Percentiles rank a stretch among this genome's conserved stretches.
Conservation (phyloP, 2,888 invertebrate species). For the Siphonodentalium dalli region DNA sequence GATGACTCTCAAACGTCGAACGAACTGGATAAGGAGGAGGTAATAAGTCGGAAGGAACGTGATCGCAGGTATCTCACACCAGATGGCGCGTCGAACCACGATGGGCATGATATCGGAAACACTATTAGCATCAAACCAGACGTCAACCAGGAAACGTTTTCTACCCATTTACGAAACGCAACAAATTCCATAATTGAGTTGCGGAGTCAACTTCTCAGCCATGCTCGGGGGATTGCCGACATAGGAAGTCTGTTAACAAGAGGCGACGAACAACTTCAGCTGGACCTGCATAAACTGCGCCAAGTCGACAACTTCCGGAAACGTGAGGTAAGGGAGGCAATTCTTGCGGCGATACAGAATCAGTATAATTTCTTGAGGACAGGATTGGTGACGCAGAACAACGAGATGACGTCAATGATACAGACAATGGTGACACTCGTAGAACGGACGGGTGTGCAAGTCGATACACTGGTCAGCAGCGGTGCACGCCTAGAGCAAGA, state of each 20-base stretch:
- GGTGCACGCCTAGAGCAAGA: neutral
- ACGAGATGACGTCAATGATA: slow-evolving; percentile 42
- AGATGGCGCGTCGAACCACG: too few relatives aligned
- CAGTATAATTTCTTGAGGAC: slow-evolving; percentile 51
- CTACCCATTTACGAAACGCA: too few relatives aligned
- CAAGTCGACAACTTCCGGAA: slow-evolving; percentile 32
- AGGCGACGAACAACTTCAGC: slow-evolving; percentile 38
- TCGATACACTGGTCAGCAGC: slow-evolving; percentile 17
- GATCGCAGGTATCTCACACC: too few relatives aligned
- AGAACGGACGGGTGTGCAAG: slow-evolving; percentile 14
- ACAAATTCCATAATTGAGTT: too few relatives aligned
- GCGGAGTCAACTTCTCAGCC: too few relatives aligned
- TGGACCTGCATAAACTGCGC: slow-evolving; percentile 39
- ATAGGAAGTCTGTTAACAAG: slow-evolving; percentile 35
- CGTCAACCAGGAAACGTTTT: too few relatives aligned
- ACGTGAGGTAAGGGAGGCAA: slow-evolving; percentile 37
- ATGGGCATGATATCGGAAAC: too few relatives aligned
- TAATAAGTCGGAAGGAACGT: too few relatives aligned
- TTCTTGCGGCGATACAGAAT: slow-evolving; percentile 47
- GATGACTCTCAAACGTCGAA: too few relatives aligned
- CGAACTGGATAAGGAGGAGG: too few relatives aligned
- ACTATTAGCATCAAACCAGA: too few relatives aligned
- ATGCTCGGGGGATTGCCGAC: too few relatives aligned
- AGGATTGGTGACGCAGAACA: slow-evolving; percentile 45
- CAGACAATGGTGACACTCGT: slow-evolving; percentile 34